phyloP scores from a whole-genome alignment of 2,113 vertebrate species.

The Tachuris rubrigastra region DNA sequence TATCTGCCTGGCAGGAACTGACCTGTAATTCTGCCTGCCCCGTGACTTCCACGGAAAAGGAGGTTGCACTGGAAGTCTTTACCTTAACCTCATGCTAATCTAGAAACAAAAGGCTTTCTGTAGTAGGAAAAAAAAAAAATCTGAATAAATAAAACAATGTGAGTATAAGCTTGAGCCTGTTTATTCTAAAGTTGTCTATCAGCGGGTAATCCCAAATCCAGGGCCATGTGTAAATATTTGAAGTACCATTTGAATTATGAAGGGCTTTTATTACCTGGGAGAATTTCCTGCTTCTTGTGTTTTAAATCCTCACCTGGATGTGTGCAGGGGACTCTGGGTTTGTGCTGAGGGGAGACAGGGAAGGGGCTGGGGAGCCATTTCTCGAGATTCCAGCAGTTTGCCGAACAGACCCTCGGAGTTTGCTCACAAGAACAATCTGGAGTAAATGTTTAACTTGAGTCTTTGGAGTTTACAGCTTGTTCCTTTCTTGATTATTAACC shows the following conservation, averaged over 20 bases:
- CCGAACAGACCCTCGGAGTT: slow-evolving; percentile 44
- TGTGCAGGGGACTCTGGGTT: slow-evolving; percentile 21
- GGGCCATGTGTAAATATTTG: slow-evolving; percentile 56
- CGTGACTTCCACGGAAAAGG: background rate
- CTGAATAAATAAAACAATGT: background rate
- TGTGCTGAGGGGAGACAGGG: background rate
- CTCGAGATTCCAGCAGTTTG: slow-evolving; percentile 48
- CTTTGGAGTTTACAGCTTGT: slow-evolving; percentile 32
- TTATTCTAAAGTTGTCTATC: background rate
- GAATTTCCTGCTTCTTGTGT: slow-evolving; percentile 35
- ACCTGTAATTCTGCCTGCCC: background rate
- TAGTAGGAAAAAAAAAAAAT: background rate
- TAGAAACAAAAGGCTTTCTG: background rate
- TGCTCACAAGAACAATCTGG: slow-evolving; percentile 24
- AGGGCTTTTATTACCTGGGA: background rate
- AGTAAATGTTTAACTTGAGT: slow-evolving; percentile 81
- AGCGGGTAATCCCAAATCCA: background rate
- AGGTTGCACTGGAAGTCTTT: background rate
- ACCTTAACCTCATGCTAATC: background rate
- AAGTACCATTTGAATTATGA: background rate
- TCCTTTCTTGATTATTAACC: slow-evolving; percentile 69
- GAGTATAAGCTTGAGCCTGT: background rate
- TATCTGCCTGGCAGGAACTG: background rate
- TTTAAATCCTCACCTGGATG: background rate
- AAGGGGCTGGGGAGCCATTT: background rate